A percentile compares a stretch with the other conserved stretches of the same genome.
phyloP scores from a whole-genome alignment of 2,888 invertebrate genomes.

The Pasiphila rectangulata region DNA sequence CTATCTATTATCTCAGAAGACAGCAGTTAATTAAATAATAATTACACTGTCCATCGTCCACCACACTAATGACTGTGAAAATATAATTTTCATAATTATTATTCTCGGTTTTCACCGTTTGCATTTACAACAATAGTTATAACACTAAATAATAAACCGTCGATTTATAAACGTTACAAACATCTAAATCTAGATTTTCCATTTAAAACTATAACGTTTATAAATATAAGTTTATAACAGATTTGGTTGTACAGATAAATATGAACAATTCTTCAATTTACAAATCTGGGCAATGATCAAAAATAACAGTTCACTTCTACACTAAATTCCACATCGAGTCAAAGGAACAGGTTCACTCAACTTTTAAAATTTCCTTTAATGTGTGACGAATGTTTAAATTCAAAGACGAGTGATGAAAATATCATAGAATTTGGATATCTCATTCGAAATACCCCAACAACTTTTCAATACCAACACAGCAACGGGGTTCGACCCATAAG shows the following conservation, averaged over 20 bases:
- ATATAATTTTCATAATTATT: conserved; percentile 24
- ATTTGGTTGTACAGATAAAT: conserved; percentile 11
- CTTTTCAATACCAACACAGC: conserved; percentile 5
- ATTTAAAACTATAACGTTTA: conserved; percentile 14
- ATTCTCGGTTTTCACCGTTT: conserved; percentile 14
- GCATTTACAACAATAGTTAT: conserved; percentile 16
- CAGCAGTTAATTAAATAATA: no score
- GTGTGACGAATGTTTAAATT: no score
- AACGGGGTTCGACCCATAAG: conserved; percentile 3
- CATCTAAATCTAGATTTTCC: conserved; percentile 5
- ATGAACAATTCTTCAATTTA: conserved; percentile 7
- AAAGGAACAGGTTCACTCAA: no score
- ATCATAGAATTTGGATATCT: no score
- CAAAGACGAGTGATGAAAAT: no score
- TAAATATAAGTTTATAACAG: conserved; percentile 7
- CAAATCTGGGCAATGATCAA: conserved; percentile 3
- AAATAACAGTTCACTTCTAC: neutral
- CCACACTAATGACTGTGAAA: conserved; percentile 24
- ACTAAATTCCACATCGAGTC: neutral
- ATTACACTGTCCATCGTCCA: neutral
- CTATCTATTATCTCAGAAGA: no score
- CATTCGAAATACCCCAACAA: no score
- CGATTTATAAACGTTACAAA: conserved; percentile 8
- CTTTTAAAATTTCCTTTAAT: no score
- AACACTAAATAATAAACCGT: conserved; percentile 21